Conservation (phyloP, 2,888 invertebrate species). For the Gandaritis pyraliata region DNA sequence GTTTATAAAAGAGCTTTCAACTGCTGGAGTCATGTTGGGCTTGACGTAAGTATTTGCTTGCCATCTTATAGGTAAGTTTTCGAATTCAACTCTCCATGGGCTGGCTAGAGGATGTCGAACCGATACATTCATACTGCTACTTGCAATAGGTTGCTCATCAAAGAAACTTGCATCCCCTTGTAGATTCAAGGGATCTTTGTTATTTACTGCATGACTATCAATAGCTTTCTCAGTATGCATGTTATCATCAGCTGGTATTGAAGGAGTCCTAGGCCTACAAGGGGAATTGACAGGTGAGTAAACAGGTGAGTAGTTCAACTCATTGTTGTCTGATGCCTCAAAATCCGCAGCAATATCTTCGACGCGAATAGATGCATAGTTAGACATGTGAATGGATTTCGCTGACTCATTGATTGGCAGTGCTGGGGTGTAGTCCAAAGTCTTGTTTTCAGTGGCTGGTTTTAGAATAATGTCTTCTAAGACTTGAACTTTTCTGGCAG, state of each 20-base stretch:
- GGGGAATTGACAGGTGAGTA: constrained; percentile 75
- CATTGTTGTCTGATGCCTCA: constrained; percentile 54
- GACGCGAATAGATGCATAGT: constrained; percentile 62
- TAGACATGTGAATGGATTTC: constrained; percentile 42
- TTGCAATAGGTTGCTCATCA: constrained; percentile 74
- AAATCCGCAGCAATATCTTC: constrained; percentile 75
- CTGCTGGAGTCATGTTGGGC: constrained; percentile 79
- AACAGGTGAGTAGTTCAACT: constrained; percentile 73
- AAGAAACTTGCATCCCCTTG: constrained; percentile 71
- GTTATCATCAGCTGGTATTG: constrained; percentile 22
- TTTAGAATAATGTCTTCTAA: constrained; percentile 21
- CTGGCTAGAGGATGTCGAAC: constrained; percentile 67
- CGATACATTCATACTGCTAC: constrained; percentile 75
- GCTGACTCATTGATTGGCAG: constrained; percentile 30
- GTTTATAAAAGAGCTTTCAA: constrained; percentile 74
- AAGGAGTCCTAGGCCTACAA: constrained; percentile 40
- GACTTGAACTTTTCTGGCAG: constrained; percentile 20
- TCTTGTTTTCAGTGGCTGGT: constrained; percentile 16
- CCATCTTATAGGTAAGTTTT: constrained; percentile 75
- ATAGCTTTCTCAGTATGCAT: not conserved
- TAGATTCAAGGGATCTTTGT: constrained; percentile 67
- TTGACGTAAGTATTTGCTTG: constrained; percentile 75
- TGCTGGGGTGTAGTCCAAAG: constrained; percentile 22
- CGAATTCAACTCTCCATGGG: constrained; percentile 78
- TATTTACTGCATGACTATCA: constrained; percentile 25